A percentile compares a stretch with the other conserved stretches of the same genome.
phyloP scores from a whole-genome alignment of 2,888 invertebrate genomes.

The Rhingia rostrata region DNA sequence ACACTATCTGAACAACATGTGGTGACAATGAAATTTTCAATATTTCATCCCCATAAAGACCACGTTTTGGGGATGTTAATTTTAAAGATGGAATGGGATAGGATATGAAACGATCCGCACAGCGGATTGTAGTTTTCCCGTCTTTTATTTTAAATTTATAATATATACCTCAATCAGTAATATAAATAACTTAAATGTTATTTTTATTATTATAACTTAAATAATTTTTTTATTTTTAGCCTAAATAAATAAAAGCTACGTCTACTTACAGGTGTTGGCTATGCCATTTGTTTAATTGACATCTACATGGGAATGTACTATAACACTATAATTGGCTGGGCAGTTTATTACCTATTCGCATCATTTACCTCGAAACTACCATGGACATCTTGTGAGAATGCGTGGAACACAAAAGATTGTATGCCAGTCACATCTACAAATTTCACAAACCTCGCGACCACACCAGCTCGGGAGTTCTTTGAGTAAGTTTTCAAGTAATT shows the following conservation, averaged over 20 bases:
- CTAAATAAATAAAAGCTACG: neutral
- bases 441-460: conserved; percentile 85
- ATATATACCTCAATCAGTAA: no score
- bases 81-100: no score
- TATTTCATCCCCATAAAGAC: no score
- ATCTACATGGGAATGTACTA: conserved; percentile 98
- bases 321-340: conserved; percentile 98
- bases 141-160: no score
- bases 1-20: no score
- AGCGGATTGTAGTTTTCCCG: no score
- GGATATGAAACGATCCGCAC: no score
- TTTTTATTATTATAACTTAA: no score
- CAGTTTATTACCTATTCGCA: conserved; percentile 94
- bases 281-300: conserved; percentile 97
- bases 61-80: no score
- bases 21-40: no score
- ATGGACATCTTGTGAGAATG: conserved; percentile 93
- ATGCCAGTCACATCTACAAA: conserved; percentile 86
- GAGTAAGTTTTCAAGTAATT: conserved; percentile 86
- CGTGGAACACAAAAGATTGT: conserved; percentile 93
- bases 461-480: conserved; percentile 94
- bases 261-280: conserved; percentile 91
- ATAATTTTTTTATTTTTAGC: neutral
- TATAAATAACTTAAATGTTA: no score
- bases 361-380: conserved; percentile 92